phyloP scores from a whole-genome alignment of 2,888 invertebrate genomes.

The Eledona agricola region DNA sequence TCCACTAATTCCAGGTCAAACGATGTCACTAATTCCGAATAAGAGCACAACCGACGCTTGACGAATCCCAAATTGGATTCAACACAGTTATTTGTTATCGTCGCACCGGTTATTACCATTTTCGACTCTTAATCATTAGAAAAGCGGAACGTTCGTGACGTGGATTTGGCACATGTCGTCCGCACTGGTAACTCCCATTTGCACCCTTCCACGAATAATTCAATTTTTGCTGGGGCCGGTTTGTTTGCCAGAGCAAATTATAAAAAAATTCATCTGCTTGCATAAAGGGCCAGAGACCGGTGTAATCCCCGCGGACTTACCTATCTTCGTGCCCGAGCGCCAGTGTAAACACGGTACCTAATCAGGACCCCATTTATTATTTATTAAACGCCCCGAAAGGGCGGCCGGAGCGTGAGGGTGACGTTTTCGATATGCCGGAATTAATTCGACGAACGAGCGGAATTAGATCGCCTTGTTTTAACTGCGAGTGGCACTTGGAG shows the following conservation, averaged over 20 bases:
- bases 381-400: slow-evolving; percentile 22
- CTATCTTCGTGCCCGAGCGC: slow-evolving; percentile 31
- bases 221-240: slow-evolving; percentile 6
- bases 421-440: slow-evolving; percentile 22
- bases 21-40: slow-evolving; percentile 34
- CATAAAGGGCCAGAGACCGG: slow-evolving; percentile 9
- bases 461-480: slow-evolving; percentile 24
- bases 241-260: too few species aligned
- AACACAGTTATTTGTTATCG: slow-evolving; percentile 28
- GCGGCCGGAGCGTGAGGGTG: slow-evolving; percentile 5
- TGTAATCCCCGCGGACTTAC: slow-evolving; percentile 20
- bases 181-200: slow-evolving; percentile 16
- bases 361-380: slow-evolving; percentile 32
- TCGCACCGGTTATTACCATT: slow-evolving; percentile 9
- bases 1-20: slow-evolving; percentile 32
- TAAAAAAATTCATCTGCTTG: slow-evolving; percentile 21
- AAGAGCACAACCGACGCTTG: slow-evolving; percentile 26
- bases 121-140: slow-evolving; percentile 8
- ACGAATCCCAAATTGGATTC: slow-evolving; percentile 30
- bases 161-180: slow-evolving; percentile 25
- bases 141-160: slow-evolving; percentile 12
- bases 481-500: slow-evolving; percentile 33
- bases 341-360: slow-evolving; percentile 24
- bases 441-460: slow-evolving; percentile 25
- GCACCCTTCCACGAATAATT: slow-evolving; percentile 8